Evolutionary conservation across 2,888 invertebrate species (phyloP), one percentile per base, ranked within the genome.

Genomic region (Girardia tigrina): DNA sequence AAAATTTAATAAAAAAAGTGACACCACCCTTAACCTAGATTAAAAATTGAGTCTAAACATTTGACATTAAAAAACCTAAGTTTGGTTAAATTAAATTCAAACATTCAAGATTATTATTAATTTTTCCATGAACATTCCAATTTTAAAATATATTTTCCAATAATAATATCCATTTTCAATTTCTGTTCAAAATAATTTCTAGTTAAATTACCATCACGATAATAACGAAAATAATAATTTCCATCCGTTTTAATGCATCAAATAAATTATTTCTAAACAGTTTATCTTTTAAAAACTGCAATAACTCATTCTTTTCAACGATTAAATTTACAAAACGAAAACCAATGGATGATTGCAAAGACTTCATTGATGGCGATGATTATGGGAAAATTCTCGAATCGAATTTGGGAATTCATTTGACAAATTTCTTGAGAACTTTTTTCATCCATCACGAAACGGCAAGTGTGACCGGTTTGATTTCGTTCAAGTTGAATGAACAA

Each of bases 401-500:
- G 23, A 28, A 28, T n/a, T 28, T 72, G 27, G 28, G 27, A 72
- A 12, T 16, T 28, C 20, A 29, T 27, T 8, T 72, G 6, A 72
- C 28, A 8, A 29, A 72, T 28, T 27, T 72, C n/a, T 28, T 72
- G 8, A 72, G 28, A 72, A 26, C 26, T 27, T 28, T 27, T 26
- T 12, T 72, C 20, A 26, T 72, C 26, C 28, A 26, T n/a, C 27
- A n/a, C 8, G 28, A 72, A 72, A 26, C n/a, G 6, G 27, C 28
- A 20, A 26, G 27, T 26, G 72, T 72, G 6, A 26, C 28, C 6
- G 72, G 72, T 8, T 27, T 72, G n/a, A 16, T 72, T 4, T 26
- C 72, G 6, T 20, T 72, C n/a, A 26, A 20, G 28, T 26, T 72
- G 6, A 29, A 72, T 28, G 72, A 72, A n/a, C 27, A 72, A n/a